Evolutionary conservation across 2,113 vertebrate species (phyloP).

Genomic region (Poeciliopsis retropinna): DNA sequence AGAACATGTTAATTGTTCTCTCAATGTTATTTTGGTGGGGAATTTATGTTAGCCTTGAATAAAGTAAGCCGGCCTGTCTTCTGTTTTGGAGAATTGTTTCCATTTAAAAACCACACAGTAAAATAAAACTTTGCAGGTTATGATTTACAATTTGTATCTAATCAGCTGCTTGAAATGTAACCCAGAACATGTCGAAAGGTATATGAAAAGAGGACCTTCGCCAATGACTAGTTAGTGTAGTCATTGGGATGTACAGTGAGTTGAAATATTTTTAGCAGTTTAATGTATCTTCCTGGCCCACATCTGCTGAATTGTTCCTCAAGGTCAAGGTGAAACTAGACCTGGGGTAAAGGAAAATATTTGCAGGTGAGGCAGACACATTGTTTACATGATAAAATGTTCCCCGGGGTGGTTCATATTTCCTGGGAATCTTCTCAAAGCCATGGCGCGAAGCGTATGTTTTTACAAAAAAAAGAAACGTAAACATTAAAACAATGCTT

Average conservation of each 20-base stretch:
- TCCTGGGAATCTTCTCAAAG: constrained; percentile 14
- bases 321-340: constrained; percentile 59
- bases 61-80: too few species aligned
- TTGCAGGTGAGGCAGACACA: constrained; percentile 73
- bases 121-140: background rate
- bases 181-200: background rate
- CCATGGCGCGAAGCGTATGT: constrained; percentile 9
- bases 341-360: constrained; percentile 65
- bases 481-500: background rate
- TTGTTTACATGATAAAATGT: constrained; percentile 62
- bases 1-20: too few species aligned
- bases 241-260: background rate
- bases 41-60: too few species aligned
- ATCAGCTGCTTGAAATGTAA: background rate
- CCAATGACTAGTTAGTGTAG: background rate
- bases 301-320: constrained; percentile 5
- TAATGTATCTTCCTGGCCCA: background rate
- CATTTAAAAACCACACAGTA: too few species aligned
- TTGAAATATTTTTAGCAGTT: background rate
- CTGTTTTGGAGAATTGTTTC: too few species aligned
- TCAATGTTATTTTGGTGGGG: too few species aligned
- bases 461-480: too few species aligned
- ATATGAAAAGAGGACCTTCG: background rate
- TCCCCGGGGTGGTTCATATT: constrained; percentile 32
- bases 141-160: background rate